A percentile compares a stretch with the other conserved stretches of the same genome.
These are phyloP conservation scores for Drosophila grimshawi DNA, from an alignment of 1,140 invertebrate genomes.

Conservation along the genomic window DNA sequence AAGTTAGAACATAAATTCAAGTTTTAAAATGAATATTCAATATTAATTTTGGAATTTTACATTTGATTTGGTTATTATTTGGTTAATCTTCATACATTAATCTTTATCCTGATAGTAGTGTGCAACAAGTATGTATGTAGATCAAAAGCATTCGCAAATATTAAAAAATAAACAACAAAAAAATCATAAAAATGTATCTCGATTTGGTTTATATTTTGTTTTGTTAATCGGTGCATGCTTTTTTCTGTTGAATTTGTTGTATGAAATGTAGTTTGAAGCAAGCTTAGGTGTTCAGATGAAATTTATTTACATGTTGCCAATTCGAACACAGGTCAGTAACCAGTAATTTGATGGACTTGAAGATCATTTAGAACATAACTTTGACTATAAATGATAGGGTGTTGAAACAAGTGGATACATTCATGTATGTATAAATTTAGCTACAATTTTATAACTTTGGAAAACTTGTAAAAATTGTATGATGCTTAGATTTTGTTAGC, in stretches of 20 bases:
- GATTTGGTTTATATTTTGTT: not conserved
- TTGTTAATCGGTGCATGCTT: not conserved
- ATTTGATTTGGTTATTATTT: slow-evolving; percentile 1
- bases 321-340: not conserved
- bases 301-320: slow-evolving; percentile 1
- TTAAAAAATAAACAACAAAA: not conserved
- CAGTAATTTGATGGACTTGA: not conserved
- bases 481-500: slow-evolving; percentile 12
- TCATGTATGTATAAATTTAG: not conserved
- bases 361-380: slow-evolving; percentile 2
- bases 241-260: slow-evolving; percentile 2
- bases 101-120: slow-evolving; percentile 7
- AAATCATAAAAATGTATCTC: too few species aligned
- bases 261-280: not conserved
- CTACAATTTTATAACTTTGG: slow-evolving; percentile 4
- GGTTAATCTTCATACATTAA: not conserved
- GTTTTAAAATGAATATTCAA: not conserved
- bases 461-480: slow-evolving; percentile 30
- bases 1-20: slow-evolving; percentile 20
- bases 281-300: not conserved
- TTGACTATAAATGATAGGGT: not conserved
- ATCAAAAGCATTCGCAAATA: slow-evolving; percentile 38
- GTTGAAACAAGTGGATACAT: not conserved
- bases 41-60: not conserved
- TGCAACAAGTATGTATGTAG: slow-evolving; percentile 1